These are phyloP conservation scores for Alca torda DNA, from an alignment of 2,797 vertebrate species.

Conservation along the genomic window DNA sequence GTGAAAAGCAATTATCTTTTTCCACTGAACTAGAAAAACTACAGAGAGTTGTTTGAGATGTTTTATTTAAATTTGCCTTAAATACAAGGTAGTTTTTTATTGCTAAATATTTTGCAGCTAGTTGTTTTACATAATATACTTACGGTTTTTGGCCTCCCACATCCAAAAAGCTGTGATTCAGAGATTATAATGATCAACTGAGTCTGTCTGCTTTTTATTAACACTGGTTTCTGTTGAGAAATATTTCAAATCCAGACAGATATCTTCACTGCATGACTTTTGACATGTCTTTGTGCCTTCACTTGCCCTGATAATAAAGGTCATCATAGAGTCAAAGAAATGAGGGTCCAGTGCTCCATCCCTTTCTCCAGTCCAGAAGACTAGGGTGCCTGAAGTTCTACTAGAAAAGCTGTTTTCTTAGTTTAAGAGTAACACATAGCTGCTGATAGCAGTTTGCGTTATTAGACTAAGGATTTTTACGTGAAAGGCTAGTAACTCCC, in stretches of 20 bases:
- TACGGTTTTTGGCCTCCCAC: background rate
- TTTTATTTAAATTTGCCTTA: background rate
- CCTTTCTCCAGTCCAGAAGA: background rate
- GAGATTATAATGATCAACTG: background rate
- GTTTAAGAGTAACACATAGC: background rate
- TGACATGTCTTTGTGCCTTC: background rate
- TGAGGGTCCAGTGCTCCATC: background rate
- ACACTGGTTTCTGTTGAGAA: background rate
- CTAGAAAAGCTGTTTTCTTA: background rate
- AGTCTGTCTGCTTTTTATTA: background rate
- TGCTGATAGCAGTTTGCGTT: background rate
- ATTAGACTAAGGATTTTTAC: background rate
- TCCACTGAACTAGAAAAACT: constrained; percentile 9
- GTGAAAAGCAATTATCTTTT: constrained; percentile 18
- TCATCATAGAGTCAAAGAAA: background rate
- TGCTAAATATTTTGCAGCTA: background rate
- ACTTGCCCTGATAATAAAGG: background rate
- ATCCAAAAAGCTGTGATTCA: background rate
- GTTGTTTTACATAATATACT: background rate
- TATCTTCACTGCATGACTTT: background rate
- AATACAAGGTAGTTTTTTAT: background rate
- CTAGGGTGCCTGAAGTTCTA: background rate
- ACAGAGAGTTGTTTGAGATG: background rate
- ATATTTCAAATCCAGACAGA: background rate
- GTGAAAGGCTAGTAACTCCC: background rate